Evolutionary conservation across 2,888 invertebrate genomes (phyloP), one percentile per base, ranked within the genome.

Genomic region (Sylvicola cinctus): DNA sequence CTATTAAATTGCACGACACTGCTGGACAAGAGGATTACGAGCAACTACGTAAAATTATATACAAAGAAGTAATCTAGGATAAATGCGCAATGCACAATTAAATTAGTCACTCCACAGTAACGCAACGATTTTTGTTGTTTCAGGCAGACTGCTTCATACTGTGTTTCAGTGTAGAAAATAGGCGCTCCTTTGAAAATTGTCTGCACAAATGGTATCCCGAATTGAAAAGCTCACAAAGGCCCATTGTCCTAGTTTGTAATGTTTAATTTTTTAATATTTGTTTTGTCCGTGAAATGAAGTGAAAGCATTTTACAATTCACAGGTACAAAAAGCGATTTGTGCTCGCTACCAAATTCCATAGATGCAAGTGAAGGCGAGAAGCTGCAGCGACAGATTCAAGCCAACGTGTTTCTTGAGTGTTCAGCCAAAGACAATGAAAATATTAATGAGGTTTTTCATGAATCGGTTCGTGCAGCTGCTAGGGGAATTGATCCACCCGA

Each of bases 1-100:
- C 35, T 10, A 23, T 38, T 3, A 38, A 38, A 27, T 12, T 38
- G 4, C 37, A 38, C 14, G 37, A 38, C 17, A 34, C 34, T 7
- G 31, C 34, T 4, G 37, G 35, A 7, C 34, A 32, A 12, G 35
- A 38, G n/a, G 33, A 38, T 12, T 38, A 14, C 23, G 29, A 37
- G 16, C 29, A 33, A 15, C 15, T 38, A 14, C 7, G 35, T n/a
- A 15, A 32, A 17, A 13, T 35, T 5, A 17, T 35, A 13, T 38
- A 38, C 14, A 32, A 38, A 32, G 32, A 29, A 6, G 36, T 34
- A 27, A 2, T 20, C 20, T 20, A 13, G n/a, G 5, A 6, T 31
- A 11, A 14, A 11, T 32, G n/a, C 12, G 11, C 11, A 14, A 15
- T 29, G 8, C 16, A 16, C 11, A 7, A 3, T 13, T 2, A 27